These are phyloP conservation scores for Phenacoccus solenopsis DNA, from an alignment of 1,140 invertebrate species.

Conservation along the genomic window DNA sequence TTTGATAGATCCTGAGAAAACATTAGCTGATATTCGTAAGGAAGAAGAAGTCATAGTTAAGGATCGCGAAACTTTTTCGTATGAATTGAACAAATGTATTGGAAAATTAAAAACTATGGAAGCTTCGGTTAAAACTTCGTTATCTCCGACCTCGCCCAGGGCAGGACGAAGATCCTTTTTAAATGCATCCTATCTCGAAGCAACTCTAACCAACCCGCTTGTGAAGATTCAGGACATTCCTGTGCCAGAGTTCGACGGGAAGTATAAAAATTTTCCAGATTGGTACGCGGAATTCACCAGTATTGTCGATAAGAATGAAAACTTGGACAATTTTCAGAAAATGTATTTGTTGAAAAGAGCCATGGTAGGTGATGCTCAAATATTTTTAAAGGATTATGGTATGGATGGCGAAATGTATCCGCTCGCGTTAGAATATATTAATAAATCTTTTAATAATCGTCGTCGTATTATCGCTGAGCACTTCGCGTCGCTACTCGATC, in stretches of 20 bases:
- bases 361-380: neutral
- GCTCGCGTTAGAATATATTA: neutral
- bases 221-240: neutral
- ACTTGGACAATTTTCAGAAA: neutral
- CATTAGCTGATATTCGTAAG: neutral
- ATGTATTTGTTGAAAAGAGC: neutral
- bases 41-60: neutral
- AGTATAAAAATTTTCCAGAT: neutral
- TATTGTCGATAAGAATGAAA: neutral
- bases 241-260: neutral
- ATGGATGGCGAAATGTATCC: neutral
- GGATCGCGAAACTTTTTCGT: neutral
- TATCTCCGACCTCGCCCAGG: neutral
- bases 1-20: neutral
- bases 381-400: neutral
- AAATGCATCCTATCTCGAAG: neutral
- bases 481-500: neutral
- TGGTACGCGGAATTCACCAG: neutral
- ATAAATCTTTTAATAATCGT: neutral
- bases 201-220: neutral
- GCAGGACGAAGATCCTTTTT: neutral
- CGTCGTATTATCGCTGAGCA: neutral
- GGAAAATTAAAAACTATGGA: neutral
- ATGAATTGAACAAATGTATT: neutral
- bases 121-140: neutral